Base-by-base conservation (phyloP, 1,140 invertebrate genomes). In the Thaumatotibia leucotreta region DNA sequence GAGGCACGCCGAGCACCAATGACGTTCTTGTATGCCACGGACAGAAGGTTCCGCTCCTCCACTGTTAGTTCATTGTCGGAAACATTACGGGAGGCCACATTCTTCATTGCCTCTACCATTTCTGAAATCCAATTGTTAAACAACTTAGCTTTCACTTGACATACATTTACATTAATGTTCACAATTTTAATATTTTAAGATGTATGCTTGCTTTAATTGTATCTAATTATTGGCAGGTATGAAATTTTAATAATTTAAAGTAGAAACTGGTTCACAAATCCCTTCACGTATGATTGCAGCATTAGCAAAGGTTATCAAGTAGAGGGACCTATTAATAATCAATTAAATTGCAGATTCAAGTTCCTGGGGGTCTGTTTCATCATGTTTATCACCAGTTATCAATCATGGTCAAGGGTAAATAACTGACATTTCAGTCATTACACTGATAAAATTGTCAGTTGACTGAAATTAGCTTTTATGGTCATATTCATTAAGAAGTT, bases 1-100 rank as follows among this genome's bases (percentile, higher is more conserved):
- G 97, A 98, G 45, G 98, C 98, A 79, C 98, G 94, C 72, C 98
- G 95, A 70, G 98, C 97, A 70, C 98, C 98, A 84, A 99, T 99
- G 29, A 99, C 98, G 94, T 99, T 99, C 94, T 99, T 99, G 92
- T 99, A 99, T n/a, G 98, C 98, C 64, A 99, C 98, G 23, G 98
- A 99, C 52, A 99, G 94, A 63, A 99, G 93, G 88, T 99, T 99
- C 80, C 98, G 94, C 92, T 99, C 98, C 89, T 99, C 98, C 72
- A 98, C 97, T 69, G 97, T 97, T 68, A 98, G 92, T 91, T 98
- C 97, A 79, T 86, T 89, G 80, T 91, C 88, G 45, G 86, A 88
- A 45, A 97, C 94, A 85, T 97, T 97, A 77, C 97, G 96, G 84
- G 98, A 97, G 71, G 97, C 98, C 63, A 99, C 98, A 84, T 97